Evolutionary conservation across 1,140 invertebrate genomes (phyloP).

Genomic region (Drosophila ogumai): DNA sequence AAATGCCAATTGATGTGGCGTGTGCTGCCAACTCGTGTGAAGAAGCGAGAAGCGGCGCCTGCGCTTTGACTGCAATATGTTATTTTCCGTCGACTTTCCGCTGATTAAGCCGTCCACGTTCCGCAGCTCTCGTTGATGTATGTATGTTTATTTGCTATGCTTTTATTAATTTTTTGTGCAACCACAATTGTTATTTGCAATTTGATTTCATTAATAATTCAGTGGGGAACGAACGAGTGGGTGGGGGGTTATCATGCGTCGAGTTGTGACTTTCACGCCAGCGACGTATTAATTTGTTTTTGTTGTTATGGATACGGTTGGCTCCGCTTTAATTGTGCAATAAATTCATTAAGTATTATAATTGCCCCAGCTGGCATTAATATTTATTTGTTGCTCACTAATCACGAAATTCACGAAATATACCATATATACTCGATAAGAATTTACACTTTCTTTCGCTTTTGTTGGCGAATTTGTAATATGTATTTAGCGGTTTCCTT

Average conservation of each 20-base stretch:
- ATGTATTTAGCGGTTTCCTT: slow-evolving; percentile 30
- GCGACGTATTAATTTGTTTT: slow-evolving; percentile 68
- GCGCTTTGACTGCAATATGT: slow-evolving; percentile 43
- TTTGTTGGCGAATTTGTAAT: slow-evolving; percentile 17
- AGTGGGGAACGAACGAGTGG: slow-evolving; percentile 16
- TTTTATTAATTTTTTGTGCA: slow-evolving; percentile 36
- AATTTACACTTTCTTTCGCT: slow-evolving; percentile 61
- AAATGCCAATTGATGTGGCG: slow-evolving; percentile 60
- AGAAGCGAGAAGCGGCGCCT: slow-evolving; percentile 76
- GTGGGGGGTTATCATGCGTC: slow-evolving; percentile 41
- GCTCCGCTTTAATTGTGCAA: slow-evolving; percentile 71
- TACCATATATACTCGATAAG: slow-evolving; percentile 7
- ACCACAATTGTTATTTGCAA: slow-evolving; percentile 51
- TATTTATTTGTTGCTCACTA: slow-evolving; percentile 51
- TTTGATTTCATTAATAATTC: slow-evolving; percentile 75
- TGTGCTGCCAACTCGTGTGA: slow-evolving; percentile 72
- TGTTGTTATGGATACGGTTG: slow-evolving; percentile 29
- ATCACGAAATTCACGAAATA: slow-evolving; percentile 36
- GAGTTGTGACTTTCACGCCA: slow-evolving; percentile 73
- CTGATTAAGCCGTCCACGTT: slow-evolving; percentile 57
- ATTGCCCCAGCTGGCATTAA: slow-evolving; percentile 57
- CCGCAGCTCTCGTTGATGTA: slow-evolving; percentile 25
- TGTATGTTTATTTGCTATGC: slow-evolving; percentile 42
- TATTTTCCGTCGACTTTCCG: slow-evolving; percentile 48
- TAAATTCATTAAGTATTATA: slow-evolving; percentile 81